Percentiles rank a stretch among this genome's conserved stretches.
These are phyloP conservation scores for Armadillidium nasatum DNA, from an alignment of 1,140 invertebrate genomes.

Conservation along the genomic window DNA sequence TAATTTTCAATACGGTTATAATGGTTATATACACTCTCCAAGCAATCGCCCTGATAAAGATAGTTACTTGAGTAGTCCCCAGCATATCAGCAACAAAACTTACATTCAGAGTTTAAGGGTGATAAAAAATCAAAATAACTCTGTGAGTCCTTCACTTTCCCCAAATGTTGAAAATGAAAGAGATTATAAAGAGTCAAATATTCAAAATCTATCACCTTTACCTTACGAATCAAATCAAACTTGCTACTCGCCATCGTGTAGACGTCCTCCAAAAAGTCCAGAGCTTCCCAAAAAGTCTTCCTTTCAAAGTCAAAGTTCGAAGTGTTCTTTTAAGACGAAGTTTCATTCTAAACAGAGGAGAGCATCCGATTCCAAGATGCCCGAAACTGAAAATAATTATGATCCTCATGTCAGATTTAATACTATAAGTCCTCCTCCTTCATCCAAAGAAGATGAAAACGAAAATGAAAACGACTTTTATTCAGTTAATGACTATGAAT, in stretches of 20 bases:
- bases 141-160: neutral
- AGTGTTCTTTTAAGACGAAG: neutral
- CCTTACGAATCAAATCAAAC: neutral
- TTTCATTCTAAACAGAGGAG: neutral
- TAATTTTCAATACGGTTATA: neutral
- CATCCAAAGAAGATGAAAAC: neutral
- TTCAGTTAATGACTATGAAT: neutral
- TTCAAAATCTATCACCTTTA: neutral
- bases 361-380: neutral
- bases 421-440: neutral
- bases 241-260: neutral
- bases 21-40: neutral
- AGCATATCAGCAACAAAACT: neutral
- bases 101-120: neutral
- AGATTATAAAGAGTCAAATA: neutral
- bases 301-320: neutral
- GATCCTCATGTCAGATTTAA: neutral
- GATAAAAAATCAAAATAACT: neutral
- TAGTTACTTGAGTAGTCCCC: neutral
- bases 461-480: neutral
- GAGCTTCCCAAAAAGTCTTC: slow-evolving; percentile 11
- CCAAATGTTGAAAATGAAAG: neutral
- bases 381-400: neutral
- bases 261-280: neutral
- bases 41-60: neutral